These are phyloP conservation scores for Chalcosyrphus nemorum DNA, from an alignment of 2,888 invertebrate genomes.

Conservation along the genomic window DNA sequence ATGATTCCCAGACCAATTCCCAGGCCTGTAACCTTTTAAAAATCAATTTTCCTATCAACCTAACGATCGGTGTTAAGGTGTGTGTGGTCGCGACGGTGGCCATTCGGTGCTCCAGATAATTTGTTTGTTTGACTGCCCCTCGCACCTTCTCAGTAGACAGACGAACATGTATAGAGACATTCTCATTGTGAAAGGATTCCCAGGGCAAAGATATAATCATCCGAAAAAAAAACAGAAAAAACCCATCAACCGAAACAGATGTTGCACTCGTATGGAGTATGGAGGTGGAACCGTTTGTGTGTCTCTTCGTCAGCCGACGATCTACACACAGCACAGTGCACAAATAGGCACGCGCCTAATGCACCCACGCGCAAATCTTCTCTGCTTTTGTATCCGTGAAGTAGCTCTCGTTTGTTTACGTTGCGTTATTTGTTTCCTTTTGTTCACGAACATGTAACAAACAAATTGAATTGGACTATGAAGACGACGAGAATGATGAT, in stretches of 20 bases:
- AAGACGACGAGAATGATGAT: conserved; percentile 24
- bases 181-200: conserved; percentile 64
- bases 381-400: conserved; percentile 30
- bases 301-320: conserved; percentile 8
- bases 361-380: conserved; percentile 62
- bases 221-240: no score
- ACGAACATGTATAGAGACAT: conserved; percentile 40
- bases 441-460: conserved; percentile 63
- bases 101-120: conserved; percentile 66
- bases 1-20: conserved; percentile 49
- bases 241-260: conserved; percentile 42
- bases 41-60: conserved; percentile 61
- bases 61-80: conserved; percentile 56
- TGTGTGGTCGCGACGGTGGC: conserved; percentile 68
- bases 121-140: conserved; percentile 44
- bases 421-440: conserved; percentile 54
- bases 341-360: conserved; percentile 68
- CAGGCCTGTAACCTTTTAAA: conserved; percentile 66
- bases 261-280: neutral
- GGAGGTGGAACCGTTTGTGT: conserved; percentile 41
- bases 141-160: neutral
- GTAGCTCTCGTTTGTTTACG: conserved; percentile 58
- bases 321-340: conserved; percentile 23
- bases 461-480: conserved; percentile 63
- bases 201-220: conserved; percentile 20